Percentiles rank a stretch among this genome's conserved stretches.
Conservation (phyloP, 1,140 invertebrate genomes). For the Papilio polytes region DNA sequence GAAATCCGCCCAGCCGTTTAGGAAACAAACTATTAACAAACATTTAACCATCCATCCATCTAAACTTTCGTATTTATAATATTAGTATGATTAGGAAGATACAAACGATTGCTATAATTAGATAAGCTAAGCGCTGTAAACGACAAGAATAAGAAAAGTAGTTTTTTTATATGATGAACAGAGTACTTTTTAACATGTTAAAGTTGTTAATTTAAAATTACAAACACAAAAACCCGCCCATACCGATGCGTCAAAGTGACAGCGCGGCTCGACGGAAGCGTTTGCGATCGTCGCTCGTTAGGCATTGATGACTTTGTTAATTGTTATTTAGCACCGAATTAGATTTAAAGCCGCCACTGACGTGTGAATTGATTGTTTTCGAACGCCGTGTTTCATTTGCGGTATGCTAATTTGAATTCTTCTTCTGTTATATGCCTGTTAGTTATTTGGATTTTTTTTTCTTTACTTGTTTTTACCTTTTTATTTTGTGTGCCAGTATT, state of each 20-base stretch:
- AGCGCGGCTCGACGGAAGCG: constrained; percentile 56
- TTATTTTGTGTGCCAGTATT: neutral
- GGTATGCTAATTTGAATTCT: constrained; percentile 67
- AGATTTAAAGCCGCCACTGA: constrained; percentile 56
- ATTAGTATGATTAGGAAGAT: too few species aligned
- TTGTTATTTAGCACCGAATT: constrained; percentile 75
- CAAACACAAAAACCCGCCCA: constrained; percentile 66
- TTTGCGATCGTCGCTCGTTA: constrained; percentile 56
- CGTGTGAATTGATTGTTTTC: constrained; percentile 52
- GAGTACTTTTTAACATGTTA: constrained; percentile 47
- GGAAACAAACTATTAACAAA: too few species aligned
- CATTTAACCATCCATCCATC: too few species aligned
- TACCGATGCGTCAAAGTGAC: constrained; percentile 72
- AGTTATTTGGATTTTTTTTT: too few species aligned
- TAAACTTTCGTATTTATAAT: too few species aligned
- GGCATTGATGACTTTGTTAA: constrained; percentile 74
- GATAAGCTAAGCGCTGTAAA: too few species aligned
- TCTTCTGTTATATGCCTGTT: constrained; percentile 40
- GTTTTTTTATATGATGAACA: too few species aligned
- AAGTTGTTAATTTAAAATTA: constrained; percentile 66
- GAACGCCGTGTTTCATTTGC: constrained; percentile 36
- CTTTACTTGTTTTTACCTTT: neutral
- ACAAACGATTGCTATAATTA: too few species aligned
- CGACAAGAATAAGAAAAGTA: too few species aligned
- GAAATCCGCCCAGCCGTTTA: too few species aligned